Percentiles rank a stretch among this genome's conserved stretches.
These are phyloP conservation scores for Natator depressus DNA, from an alignment of 2,113 vertebrate genomes.

Conservation along the genomic window DNA sequence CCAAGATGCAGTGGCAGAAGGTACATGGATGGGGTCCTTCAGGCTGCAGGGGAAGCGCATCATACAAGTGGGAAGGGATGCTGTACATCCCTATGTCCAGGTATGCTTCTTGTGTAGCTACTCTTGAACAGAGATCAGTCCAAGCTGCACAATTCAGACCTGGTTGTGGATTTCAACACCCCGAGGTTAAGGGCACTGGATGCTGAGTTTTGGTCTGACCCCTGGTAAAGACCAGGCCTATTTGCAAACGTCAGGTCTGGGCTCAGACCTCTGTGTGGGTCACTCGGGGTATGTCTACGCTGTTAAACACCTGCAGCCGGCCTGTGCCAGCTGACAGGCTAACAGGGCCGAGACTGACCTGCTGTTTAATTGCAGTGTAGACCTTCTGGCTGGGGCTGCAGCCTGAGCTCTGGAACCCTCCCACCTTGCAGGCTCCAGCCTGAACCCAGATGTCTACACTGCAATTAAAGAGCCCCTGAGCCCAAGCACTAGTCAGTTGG, in stretches of 20 bases:
- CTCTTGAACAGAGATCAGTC: not conserved
- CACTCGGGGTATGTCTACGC: too few relatives aligned
- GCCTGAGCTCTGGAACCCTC: too few relatives aligned
- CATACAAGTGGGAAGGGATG: not conserved
- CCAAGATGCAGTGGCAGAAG: not conserved
- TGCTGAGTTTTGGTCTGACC: not conserved
- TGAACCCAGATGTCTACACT: too few relatives aligned
- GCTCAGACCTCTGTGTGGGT: too few relatives aligned
- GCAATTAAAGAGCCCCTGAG: too few relatives aligned
- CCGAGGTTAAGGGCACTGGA: not conserved
- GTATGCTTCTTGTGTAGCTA: not conserved
- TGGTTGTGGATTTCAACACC: not conserved
- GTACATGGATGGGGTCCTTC: not conserved
- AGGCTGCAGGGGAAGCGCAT: not conserved
- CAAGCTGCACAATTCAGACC: not conserved
- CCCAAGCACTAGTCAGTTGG: too few relatives aligned
- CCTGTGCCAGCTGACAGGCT: too few relatives aligned
- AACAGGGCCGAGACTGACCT: too few relatives aligned
- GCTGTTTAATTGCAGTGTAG: too few relatives aligned
- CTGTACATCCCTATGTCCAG: not conserved
- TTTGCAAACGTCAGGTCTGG: not conserved
- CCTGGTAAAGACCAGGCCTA: not conserved
- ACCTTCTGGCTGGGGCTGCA: too few relatives aligned
- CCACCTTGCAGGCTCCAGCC: too few relatives aligned
- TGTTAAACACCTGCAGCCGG: too few relatives aligned